Evolutionary conservation across 2,113 vertebrate genomes (phyloP).

Genomic region (Paratilapia polleni): DNA sequence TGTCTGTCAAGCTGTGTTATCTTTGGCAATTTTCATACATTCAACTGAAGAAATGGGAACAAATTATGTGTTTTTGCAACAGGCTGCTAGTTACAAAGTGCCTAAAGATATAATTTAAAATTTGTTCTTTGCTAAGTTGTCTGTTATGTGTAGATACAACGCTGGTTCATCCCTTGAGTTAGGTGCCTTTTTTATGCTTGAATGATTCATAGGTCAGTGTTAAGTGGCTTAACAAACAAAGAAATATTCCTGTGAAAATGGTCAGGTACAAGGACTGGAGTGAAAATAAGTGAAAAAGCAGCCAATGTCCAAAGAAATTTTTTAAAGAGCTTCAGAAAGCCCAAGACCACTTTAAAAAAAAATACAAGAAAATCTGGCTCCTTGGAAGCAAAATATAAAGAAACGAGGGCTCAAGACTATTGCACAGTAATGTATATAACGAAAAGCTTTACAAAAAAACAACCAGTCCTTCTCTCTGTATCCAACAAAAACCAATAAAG

Average conservation of each 20-base stretch:
- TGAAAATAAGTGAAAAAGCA: fast-evolving
- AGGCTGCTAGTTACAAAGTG: neutral
- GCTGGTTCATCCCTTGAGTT: too few relatives aligned
- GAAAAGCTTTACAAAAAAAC: neutral
- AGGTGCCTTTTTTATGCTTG: too few relatives aligned
- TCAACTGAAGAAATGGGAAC: neutral
- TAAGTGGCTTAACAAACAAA: neutral
- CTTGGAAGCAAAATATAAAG: neutral
- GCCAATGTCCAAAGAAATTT: neutral
- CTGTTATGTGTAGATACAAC: too few relatives aligned
- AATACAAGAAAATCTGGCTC: neutral
- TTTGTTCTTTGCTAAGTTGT: neutral
- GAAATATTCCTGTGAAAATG: neutral
- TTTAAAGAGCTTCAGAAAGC: neutral
- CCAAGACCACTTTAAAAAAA: neutral
- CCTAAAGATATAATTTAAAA: neutral
- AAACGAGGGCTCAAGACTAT: neutral
- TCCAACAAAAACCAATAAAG: neutral
- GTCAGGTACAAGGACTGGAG: neutral
- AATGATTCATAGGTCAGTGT: too few relatives aligned
- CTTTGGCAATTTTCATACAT: neutral
- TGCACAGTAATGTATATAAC: neutral
- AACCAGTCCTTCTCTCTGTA: neutral
- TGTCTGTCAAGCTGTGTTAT: neutral
- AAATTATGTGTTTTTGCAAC: neutral